These are phyloP conservation scores for Eidolon dupreanum DNA, from an alignment of 2,797 vertebrate genomes.

Conservation along the genomic window DNA sequence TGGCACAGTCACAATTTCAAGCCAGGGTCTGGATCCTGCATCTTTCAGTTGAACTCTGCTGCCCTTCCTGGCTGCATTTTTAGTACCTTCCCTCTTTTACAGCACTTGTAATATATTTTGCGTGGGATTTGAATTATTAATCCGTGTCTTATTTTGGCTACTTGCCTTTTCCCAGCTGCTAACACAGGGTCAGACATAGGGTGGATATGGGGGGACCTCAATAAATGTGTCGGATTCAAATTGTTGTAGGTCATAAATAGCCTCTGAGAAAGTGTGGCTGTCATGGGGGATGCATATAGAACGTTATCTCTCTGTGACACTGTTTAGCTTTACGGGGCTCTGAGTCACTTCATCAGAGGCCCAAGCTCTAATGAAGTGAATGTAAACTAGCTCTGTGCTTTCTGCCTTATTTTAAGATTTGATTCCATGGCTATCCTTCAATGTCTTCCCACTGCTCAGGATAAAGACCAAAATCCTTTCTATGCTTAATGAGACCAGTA, in stretches of 20 bases:
- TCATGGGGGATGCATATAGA: background rate
- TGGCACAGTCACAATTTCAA: background rate
- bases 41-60: background rate
- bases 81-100: background rate
- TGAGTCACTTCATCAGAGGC: background rate
- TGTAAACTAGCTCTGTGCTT: background rate
- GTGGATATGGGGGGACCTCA: background rate
- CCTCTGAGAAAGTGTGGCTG: background rate
- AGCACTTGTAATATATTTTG: background rate
- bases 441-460: background rate
- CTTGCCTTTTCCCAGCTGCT: background rate
- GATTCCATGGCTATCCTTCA: background rate
- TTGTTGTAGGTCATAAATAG: background rate
- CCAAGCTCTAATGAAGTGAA: background rate
- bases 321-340: background rate
- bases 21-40: background rate
- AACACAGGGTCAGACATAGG: background rate
- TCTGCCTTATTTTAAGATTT: background rate
- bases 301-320: background rate
- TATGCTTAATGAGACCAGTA: background rate
- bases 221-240: constrained; percentile 16
- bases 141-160: background rate
- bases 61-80: background rate
- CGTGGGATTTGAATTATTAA: background rate
- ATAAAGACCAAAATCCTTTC: background rate